Percentiles rank a stretch among this genome's conserved stretches.
Evolutionary conservation across 2,797 vertebrate species (phyloP).

Genomic region (Clarias laeviceps): DNA sequence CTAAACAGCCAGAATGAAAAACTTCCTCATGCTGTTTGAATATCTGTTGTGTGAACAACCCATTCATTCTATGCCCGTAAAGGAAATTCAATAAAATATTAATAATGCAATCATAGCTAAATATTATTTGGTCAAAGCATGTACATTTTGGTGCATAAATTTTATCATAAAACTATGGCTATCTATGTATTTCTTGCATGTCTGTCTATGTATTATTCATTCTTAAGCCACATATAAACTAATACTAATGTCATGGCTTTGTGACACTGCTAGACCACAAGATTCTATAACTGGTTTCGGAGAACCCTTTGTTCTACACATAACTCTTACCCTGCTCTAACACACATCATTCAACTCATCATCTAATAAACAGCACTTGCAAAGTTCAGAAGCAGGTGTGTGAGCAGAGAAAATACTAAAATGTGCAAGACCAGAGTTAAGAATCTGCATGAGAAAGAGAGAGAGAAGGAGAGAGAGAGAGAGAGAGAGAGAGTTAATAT

Average conservation of each 20-base stretch:
- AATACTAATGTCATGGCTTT: neutral
- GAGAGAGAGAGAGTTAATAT: neutral
- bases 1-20: too few relatives aligned
- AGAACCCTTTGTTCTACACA: neutral
- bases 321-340: neutral
- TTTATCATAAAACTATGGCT: too few relatives aligned
- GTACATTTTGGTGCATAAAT: too few relatives aligned
- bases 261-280: neutral
- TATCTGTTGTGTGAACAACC: too few relatives aligned
- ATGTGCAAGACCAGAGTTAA: neutral
- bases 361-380: neutral
- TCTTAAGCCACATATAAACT: neutral
- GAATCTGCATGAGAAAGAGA: neutral
- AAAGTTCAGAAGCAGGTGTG: neutral
- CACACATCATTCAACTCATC: neutral
- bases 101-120: too few relatives aligned
- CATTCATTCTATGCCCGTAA: too few relatives aligned
- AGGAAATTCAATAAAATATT: too few relatives aligned
- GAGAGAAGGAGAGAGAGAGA: neutral
- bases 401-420: neutral
- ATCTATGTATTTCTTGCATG: too few relatives aligned
- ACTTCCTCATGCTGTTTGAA: too few relatives aligned
- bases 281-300: neutral
- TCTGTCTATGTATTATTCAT: neutral
- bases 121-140: too few relatives aligned